Base-by-base conservation (phyloP, 2,113 vertebrate species). In the Alexandromys fortis region DNA sequence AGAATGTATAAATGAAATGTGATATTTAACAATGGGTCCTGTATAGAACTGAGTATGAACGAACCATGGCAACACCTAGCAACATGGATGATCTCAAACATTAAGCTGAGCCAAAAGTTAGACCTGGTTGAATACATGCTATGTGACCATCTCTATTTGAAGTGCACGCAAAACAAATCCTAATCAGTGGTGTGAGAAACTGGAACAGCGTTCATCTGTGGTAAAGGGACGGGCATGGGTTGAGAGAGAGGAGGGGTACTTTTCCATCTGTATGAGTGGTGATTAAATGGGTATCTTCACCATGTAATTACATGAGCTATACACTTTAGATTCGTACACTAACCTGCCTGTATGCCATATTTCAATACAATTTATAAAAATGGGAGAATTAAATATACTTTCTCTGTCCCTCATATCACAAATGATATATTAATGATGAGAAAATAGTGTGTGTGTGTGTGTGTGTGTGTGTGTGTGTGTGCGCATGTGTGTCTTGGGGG, bases 341-440 rank as follows among this genome's bases (percentile, higher is more conserved):
- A 87, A 81, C 5, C 89, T 90, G 42, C 45, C 42, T 86, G 2
- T 52, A 75, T 63, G 35, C 38, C 52, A 38, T 21, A 73, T 35
- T 92, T 93, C 12, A 86, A 42, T 2, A n/a, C 75, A 86, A 47
- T 55, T 77, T 58, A 52, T 58, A 49, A 65, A 93, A 81, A 65
- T 21, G 21, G 5, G 47, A 95, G 24, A 85, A 86, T 72, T 65
- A 86, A 77, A 79, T 68, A 85, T 3, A 45, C 35, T 67, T 90
- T 76, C 28, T 89, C 55, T 86, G 24, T 90, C 55, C 17, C 45
- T 55, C 1, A 16, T 68, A 10, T 30, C 28, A 78, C 38, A 93
- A 97, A 86, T 88, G 24, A 90, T 90, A 76, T 49, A 70, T 89
- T 67, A 89, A 78, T 35, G 65, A 5, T 76, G 75, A 96, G 91